A percentile compares a stretch with the other conserved stretches of the same genome.
These are phyloP conservation scores for Cactoblastis cactorum DNA, from an alignment of 2,888 invertebrate species.

Conservation along the genomic window DNA sequence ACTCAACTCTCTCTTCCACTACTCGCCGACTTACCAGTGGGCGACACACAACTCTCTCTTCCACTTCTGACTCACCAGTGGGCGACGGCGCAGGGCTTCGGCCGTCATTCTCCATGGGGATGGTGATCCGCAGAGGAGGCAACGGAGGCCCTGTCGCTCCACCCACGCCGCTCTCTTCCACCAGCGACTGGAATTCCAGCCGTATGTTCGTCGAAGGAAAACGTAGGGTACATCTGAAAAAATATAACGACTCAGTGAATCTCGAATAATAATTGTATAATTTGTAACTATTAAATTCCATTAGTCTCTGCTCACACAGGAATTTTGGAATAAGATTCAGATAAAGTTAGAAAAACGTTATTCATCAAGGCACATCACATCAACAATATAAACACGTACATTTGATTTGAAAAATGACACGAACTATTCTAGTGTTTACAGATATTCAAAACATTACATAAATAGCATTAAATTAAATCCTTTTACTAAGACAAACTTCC, in stretches of 20 bases:
- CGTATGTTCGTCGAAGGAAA: constrained; percentile 98
- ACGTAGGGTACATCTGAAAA: constrained; percentile 93
- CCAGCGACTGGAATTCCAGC: constrained; percentile 94
- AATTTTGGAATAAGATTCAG: too few relatives aligned
- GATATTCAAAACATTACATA: too few relatives aligned
- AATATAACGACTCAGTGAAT: background rate
- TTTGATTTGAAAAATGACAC: too few relatives aligned
- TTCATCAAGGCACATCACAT: too few relatives aligned
- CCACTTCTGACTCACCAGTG: constrained; percentile 85
- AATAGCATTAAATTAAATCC: too few relatives aligned
- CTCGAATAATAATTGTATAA: background rate
- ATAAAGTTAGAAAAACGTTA: too few relatives aligned
- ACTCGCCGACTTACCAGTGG: constrained; percentile 88
- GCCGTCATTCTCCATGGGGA: constrained; percentile 84
- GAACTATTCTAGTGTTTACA: too few relatives aligned
- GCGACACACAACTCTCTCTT: too few relatives aligned
- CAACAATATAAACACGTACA: too few relatives aligned
- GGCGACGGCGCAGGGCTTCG: constrained; percentile 95
- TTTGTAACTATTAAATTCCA: background rate
- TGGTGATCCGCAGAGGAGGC: constrained; percentile 91
- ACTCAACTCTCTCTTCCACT: too few relatives aligned
- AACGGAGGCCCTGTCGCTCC: constrained; percentile 74
- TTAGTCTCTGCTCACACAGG: too few relatives aligned
- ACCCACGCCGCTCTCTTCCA: constrained; percentile 84
- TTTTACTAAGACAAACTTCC: too few relatives aligned